These are phyloP conservation scores for Pterocles gutturalis DNA, from an alignment of 2,113 vertebrate genomes.

Conservation along the genomic window DNA sequence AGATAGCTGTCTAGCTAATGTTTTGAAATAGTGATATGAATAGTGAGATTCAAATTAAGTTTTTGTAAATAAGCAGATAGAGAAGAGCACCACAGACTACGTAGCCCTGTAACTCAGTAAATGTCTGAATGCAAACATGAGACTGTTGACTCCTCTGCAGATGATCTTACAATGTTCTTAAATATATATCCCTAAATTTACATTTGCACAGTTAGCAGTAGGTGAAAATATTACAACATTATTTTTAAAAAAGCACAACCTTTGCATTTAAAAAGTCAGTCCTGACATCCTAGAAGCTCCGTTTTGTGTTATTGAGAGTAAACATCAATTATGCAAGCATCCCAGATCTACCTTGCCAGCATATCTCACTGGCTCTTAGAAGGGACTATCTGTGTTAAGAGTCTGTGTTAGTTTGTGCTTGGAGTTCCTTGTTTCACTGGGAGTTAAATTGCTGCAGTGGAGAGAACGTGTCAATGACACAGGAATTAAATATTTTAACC, in stretches of 20 bases:
- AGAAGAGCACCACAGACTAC: not conserved
- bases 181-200: not conserved
- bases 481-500: not conserved
- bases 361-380: not conserved
- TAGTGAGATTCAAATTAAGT: not conserved
- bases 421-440: not conserved
- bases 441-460: not conserved
- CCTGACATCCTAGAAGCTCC: not conserved
- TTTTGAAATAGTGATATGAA: not conserved
- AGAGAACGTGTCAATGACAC: not conserved
- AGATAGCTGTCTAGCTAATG: not conserved
- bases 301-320: not conserved
- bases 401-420: not conserved
- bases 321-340: not conserved
- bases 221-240: not conserved
- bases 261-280: not conserved
- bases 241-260: not conserved
- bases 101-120: not conserved
- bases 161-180: not conserved
- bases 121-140: not conserved
- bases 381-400: not conserved
- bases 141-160: not conserved
- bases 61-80: not conserved
- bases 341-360: not conserved
- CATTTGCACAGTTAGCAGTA: not conserved